These are phyloP conservation scores for Brenthis hecate DNA, from an alignment of 2,888 invertebrate genomes.

Conservation along the genomic window DNA sequence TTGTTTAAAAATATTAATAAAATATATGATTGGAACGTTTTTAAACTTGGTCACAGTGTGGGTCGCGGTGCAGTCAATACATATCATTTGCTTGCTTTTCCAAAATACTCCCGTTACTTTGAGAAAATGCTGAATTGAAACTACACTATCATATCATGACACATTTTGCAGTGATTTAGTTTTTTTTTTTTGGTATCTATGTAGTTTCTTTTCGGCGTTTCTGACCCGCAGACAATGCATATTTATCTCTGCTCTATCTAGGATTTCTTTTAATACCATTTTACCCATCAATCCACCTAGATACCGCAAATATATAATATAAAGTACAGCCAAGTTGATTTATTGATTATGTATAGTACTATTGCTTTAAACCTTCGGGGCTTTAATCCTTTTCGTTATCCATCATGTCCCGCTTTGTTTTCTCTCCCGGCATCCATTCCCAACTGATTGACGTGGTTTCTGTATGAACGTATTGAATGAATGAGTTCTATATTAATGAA, in stretches of 20 bases:
- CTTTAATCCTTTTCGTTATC: conserved; percentile 57
- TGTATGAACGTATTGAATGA: no score
- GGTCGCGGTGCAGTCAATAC: conserved; percentile 21
- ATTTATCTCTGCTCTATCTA: conserved; percentile 16
- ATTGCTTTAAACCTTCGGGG: conserved; percentile 65
- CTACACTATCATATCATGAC: neutral
- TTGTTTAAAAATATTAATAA: conserved; percentile 6
- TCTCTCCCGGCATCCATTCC: conserved; percentile 60
- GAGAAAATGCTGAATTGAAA: conserved; percentile 31
- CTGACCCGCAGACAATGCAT: conserved; percentile 31
- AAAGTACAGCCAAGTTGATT: conserved; percentile 78
- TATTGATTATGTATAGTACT: conserved; percentile 45
- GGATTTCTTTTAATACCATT: conserved; percentile 2
- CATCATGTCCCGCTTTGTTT: conserved; percentile 46
- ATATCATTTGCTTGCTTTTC: conserved; percentile 20
- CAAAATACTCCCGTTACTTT: conserved; percentile 1
- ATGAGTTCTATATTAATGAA: conserved; percentile 33
- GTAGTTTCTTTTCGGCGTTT: conserved; percentile 32
- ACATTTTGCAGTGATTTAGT: neutral
- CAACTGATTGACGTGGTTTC: conserved; percentile 52
- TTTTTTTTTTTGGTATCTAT: neutral
- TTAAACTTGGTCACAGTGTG: conserved; percentile 11
- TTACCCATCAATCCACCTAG: conserved; percentile 1
- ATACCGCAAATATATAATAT: conserved; percentile 6
- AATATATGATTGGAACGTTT: neutral